Base-by-base conservation (phyloP, 2,113 vertebrate genomes). In the Meriones unguiculatus region DNA sequence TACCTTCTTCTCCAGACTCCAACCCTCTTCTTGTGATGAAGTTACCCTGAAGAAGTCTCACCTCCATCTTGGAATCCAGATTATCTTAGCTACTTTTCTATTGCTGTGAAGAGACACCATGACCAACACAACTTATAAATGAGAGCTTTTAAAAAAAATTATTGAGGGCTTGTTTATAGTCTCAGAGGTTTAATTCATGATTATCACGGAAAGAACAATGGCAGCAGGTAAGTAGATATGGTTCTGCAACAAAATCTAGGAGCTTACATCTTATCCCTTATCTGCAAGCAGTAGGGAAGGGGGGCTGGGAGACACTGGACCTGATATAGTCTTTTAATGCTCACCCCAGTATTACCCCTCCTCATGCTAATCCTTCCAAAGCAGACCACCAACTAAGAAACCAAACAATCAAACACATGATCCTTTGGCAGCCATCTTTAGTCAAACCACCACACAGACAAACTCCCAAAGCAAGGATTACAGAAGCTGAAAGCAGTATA, bases 261-360 rank as follows among this genome's bases (percentile, higher is more conserved):
- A 62, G 24, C 25, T 9, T 41, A 50, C 25, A 77, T 77, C 7
- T 41, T 64, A 32, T 38, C n/a, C 70, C 70, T 73, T 38, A 14
- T 64, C n/a, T 59, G 41, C 24, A 64, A 41, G 38, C n/a, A 64
- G 35, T n/a, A 82, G 57, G 12, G n/a, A 4, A 28, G 24, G n/a
- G 7, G 1, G 12, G 22, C 20, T 8, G 22, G 3, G 2, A 57
- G 24, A 38, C 22, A 38, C n/a, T 25, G 12, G 6, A 38, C 2
- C 22, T 25, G 57, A 24, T 5, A 13, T 59, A 22, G 7, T 22
- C 35, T 64, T 84, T 41, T 84, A 64, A 64, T 14, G 20, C 4
- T 24, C n/a, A 84, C 14, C 2, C 59, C 13, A n/a, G 78, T 38
- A 10, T 18, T 20, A 81, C 11, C 57, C 78, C 20, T 62, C 22